Evolutionary conservation across 2,888 invertebrate genomes (phyloP).

Genomic region (Salticus scenicus): DNA sequence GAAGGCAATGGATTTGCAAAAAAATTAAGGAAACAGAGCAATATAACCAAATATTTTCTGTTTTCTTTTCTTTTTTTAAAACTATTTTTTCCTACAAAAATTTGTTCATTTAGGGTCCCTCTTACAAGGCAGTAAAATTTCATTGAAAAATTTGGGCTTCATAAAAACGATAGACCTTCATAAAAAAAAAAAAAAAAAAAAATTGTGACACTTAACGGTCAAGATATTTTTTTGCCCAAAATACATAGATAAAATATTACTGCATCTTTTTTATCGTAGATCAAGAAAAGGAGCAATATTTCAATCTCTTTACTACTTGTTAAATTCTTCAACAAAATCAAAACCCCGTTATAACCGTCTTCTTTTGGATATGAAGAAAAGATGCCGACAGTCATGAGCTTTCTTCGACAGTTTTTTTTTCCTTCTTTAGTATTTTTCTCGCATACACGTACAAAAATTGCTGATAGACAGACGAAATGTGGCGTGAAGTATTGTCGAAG

Average conservation of each 20-base stretch:
- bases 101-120: too few relatives aligned
- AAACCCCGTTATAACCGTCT: slow-evolving; percentile 52
- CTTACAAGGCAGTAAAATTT: too few relatives aligned
- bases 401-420: slow-evolving; percentile 12
- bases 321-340: slow-evolving; percentile 58
- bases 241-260: not conserved
- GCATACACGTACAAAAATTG: slow-evolving; percentile 20
- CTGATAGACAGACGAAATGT: slow-evolving; percentile 64
- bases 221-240: too few relatives aligned
- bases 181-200: too few relatives aligned
- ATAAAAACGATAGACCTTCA: too few relatives aligned
- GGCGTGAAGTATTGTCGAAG: slow-evolving; percentile 62
- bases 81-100: too few relatives aligned
- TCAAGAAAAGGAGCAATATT: slow-evolving; percentile 1
- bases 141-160: too few relatives aligned
- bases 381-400: slow-evolving; percentile 49
- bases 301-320: slow-evolving; percentile 37
- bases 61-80: too few relatives aligned
- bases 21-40: too few relatives aligned
- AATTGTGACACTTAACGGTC: too few relatives aligned
- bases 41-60: too few relatives aligned
- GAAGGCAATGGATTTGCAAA: too few relatives aligned
- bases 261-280: not conserved
- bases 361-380: slow-evolving; percentile 28
- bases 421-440: slow-evolving; percentile 23